Base-by-base conservation (phyloP, 1,140 invertebrate species). In the Caenorhabditis brenneri region DNA sequence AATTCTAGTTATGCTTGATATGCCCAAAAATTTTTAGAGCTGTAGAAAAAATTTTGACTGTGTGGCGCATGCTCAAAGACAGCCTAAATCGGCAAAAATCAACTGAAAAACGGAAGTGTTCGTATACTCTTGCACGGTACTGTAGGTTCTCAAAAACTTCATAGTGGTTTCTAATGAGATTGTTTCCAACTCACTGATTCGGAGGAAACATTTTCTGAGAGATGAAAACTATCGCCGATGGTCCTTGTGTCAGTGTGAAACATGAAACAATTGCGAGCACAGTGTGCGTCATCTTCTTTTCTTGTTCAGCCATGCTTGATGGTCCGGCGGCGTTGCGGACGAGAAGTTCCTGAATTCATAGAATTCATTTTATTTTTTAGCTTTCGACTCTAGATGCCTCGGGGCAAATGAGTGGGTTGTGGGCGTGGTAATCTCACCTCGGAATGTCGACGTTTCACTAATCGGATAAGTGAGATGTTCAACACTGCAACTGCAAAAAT, bases 241-340 rank as follows among this genome's bases (percentile, higher is more conserved):
- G 79, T 81, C 79, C 84, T 46, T 85, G 84, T n/a, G 84, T 85
- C 19, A 85, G 33, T 36, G 84, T 74, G 80, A 85, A 85, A 42
- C 84, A 85, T 2, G 69, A 84, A 24, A 85, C 65, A 19, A 85
- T 85, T 9, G 84, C 84, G 29, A 85, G 24, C 46, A 85, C 80
- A 4, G 84, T 78, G 24, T 81, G 79, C 15, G 84, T 85, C 84
- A 85, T 79, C 24, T 78, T 81, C 31, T 74, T 85, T 36, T 85
- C 84, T 39, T 85, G 84, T 27, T 85, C 84, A 3, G 84, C 58
- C 58, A 58, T 65, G 22, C 49, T 60, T 7, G 79, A 80, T 51
- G 36, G 48, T 31, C 79, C 60, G 27, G 58, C 81, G 2, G 81
- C 46, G 22, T 60, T 65, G 10, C 60, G 81, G 39, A 82, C 55